phyloP scores from a whole-genome alignment of 2,888 invertebrate genomes.

The Seira musarum region DNA sequence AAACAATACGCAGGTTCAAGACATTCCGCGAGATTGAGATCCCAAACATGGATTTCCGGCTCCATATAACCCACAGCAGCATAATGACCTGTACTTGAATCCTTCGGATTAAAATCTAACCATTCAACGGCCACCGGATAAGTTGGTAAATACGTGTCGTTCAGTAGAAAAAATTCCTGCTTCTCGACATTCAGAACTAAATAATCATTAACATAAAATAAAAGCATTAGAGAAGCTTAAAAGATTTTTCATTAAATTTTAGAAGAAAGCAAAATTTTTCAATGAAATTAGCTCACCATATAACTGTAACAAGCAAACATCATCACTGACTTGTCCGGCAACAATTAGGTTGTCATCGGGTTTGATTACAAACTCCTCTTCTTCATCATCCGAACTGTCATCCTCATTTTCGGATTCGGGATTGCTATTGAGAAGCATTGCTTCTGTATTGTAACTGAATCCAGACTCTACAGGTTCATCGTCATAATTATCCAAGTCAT shows the following conservation, averaged over 20 bases:
- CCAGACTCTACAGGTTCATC: conserved; percentile 73
- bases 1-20: conserved; percentile 90
- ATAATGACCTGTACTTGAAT: conserved; percentile 82
- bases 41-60: conserved; percentile 96
- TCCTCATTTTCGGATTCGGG: conserved; percentile 70
- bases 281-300: conserved; percentile 79
- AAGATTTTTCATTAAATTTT: neutral
- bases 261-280: neutral
- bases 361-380: conserved; percentile 92
- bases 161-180: conserved; percentile 93
- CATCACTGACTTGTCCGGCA: conserved; percentile 89
- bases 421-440: conserved; percentile 69
- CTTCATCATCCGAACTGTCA: conserved; percentile 79
- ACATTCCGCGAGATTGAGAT: conserved; percentile 93
- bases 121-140: conserved; percentile 95
- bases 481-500: conserved; percentile 72
- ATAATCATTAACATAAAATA: conserved; percentile 69
- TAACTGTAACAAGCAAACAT: conserved; percentile 89
- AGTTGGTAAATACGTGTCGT: conserved; percentile 90
- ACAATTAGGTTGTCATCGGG: conserved; percentile 90
- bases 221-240: neutral
- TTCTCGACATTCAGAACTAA: conserved; percentile 92
- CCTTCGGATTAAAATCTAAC: conserved; percentile 89
- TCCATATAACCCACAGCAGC: conserved; percentile 95
- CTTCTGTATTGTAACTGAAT: conserved; percentile 71